Evolutionary conservation across 2,797 vertebrate species (phyloP), one percentile per base, ranked within the genome.

Genomic region (Pangasius mekongensis): DNA sequence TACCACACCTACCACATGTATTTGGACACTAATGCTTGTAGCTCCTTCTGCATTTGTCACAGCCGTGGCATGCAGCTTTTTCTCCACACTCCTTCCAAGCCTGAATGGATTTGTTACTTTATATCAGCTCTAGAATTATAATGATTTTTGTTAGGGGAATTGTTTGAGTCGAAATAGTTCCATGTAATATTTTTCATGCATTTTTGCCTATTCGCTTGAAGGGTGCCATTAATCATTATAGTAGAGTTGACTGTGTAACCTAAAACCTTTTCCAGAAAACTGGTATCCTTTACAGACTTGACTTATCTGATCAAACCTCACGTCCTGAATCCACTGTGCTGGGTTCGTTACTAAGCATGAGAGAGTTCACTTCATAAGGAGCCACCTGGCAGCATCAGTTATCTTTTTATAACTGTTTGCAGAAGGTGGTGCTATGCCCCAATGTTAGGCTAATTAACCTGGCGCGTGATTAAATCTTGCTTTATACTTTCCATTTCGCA

Each of bases 341-440:
- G 18, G 2, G 10, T 69, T 56, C n/a, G 10, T 54, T 84, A 47
- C 36, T 83, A 16, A 84, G 47, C 64, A 52, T 52, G 18, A 27
- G 22, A 56, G 66, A 84, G 66, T 69, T 39, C 83, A 69, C 49
- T 24, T 33, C 20, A 69, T 27, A 33, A 13, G 20, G 18, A 83
- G 39, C 60, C 84, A 88, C 58, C 58, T 58, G 30, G 74, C 69
- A 86, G 62, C 86, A 88, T 84, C 81, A 66, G 67, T 47, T 83
- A 49, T 58, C 84, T 43, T 85, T 88, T 87, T 76, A 67, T 76
- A 76, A 85, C 82, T 69, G 87, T 56, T 86, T 39, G 82, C 43
- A 74, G 81, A 86, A 78, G 76, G 84, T 52, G 60, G 69, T 90
- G 67, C 52, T 77, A n/a, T 76, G 49, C 62, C 62, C 24, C 47